phyloP scores from a whole-genome alignment of 2,797 vertebrate species.

The Sciurus vulgaris region DNA sequence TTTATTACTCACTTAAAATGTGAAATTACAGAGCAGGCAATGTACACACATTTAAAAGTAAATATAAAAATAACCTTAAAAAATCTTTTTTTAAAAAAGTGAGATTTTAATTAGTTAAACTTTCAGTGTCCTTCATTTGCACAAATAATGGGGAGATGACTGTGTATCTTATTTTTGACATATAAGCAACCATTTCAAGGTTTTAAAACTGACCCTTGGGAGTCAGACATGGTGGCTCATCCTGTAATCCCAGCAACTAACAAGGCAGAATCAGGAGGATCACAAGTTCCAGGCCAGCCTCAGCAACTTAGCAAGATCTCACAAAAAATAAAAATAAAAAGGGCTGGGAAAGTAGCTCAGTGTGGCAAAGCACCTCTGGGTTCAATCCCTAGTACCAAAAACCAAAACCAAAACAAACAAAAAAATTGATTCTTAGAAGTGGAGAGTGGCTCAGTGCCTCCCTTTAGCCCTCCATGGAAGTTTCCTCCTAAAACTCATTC shows the following conservation, averaged over 20 bases:
- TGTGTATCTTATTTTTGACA: slow-evolving; percentile 65
- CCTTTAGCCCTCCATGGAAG: slow-evolving; percentile 53
- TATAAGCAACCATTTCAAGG: slow-evolving; percentile 56
- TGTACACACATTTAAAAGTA: slow-evolving; percentile 72
- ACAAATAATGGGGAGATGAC: slow-evolving; percentile 60
- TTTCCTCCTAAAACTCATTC: slow-evolving; percentile 50
- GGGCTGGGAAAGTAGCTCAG: too few species aligned
- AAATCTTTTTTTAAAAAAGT: neutral
- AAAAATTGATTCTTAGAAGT: slow-evolving; percentile 13
- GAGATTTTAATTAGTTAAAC: slow-evolving; percentile 38
- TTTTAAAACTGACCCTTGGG: slow-evolving; percentile 37
- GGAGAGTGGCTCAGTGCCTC: neutral
- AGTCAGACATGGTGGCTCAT: too few species aligned
- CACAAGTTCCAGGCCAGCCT: too few species aligned
- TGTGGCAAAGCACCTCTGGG: too few species aligned
- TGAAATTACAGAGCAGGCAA: slow-evolving; percentile 67
- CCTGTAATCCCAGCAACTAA: too few species aligned
- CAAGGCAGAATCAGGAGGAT: too few species aligned
- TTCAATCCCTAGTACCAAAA: too few species aligned
- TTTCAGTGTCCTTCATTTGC: slow-evolving; percentile 63
- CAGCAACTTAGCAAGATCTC: too few species aligned
- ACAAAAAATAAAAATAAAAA: too few species aligned
- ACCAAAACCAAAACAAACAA: too few species aligned
- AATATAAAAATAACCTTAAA: slow-evolving; percentile 69
- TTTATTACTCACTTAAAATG: slow-evolving; percentile 69